Evolutionary conservation across 2,797 vertebrate species (phyloP).

Genomic region (Acanthopagrus latus): DNA sequence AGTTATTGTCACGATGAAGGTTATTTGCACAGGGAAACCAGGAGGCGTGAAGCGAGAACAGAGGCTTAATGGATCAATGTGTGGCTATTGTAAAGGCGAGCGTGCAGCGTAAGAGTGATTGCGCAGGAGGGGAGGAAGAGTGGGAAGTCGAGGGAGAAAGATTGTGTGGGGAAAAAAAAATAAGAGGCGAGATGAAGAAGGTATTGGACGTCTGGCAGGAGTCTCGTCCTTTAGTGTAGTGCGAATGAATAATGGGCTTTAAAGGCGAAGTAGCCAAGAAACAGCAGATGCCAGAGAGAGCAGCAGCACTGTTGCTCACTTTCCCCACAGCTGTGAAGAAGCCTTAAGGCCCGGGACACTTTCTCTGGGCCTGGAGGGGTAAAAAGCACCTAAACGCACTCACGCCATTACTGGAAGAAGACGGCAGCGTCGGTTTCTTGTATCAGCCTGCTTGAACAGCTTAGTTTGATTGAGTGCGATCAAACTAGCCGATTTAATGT

Average conservation of each 20-base stretch:
- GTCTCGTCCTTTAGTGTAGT: conserved; percentile 41
- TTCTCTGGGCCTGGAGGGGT: conserved; percentile 12
- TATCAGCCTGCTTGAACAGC: conserved; percentile 23
- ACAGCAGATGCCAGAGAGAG: conserved; percentile 36
- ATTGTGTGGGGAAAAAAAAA: conserved; percentile 28
- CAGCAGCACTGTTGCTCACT: conserved; percentile 37
- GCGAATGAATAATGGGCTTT: conserved; percentile 58
- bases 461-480: not conserved
- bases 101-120: conserved; percentile 6
- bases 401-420: conserved; percentile 20
- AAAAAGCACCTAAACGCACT: conserved; percentile 25
- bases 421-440: conserved; percentile 28
- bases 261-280: conserved; percentile 44
- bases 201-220: conserved; percentile 37
- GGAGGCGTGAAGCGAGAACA: conserved; percentile 38
- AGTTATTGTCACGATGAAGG: conserved; percentile 37
- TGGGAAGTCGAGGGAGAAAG: conserved; percentile 17
- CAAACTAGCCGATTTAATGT: no score
- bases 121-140: not conserved
- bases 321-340: conserved; percentile 40
- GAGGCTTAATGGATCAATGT: conserved; percentile 56
- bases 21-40: conserved; percentile 47
- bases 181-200: conserved; percentile 20
- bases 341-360: conserved; percentile 4
- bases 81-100: conserved; percentile 9